Conservation (phyloP, 2,888 invertebrate species). For the Athrips mouffetella region DNA sequence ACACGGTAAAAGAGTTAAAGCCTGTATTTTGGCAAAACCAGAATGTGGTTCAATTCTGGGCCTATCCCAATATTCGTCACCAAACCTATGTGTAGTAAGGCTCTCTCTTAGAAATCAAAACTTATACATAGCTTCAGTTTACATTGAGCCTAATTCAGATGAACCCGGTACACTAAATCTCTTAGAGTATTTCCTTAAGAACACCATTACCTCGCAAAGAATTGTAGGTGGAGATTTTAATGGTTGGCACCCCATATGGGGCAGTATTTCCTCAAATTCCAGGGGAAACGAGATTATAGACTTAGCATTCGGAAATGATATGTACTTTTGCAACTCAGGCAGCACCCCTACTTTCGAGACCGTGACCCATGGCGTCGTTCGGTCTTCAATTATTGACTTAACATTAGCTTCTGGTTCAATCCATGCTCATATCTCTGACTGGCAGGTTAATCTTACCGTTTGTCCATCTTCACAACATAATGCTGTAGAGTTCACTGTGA, state of each 20-base stretch:
- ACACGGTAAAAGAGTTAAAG: not conserved
- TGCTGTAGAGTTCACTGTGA: too few species aligned
- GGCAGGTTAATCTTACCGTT: constrained; percentile 15
- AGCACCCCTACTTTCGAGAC: constrained; percentile 22
- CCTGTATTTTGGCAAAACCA: constrained; percentile 9
- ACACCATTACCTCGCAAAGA: constrained; percentile 4
- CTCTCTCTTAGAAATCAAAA: not conserved
- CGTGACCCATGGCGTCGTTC: too few species aligned
- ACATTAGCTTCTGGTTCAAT: constrained; percentile 4
- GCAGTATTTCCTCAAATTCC: constrained; percentile 4
- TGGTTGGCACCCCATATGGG: constrained; percentile 20
- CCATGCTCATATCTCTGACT: not conserved
- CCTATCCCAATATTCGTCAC: constrained; percentile 12
- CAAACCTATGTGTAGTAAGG: constrained; percentile 15
- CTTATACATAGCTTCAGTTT: constrained; percentile 17
- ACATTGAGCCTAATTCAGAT: constrained; percentile 18
- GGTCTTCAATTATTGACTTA: constrained; percentile 19
- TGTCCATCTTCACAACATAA: constrained; percentile 22
- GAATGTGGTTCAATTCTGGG: not conserved
- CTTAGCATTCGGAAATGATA: constrained; percentile 3
- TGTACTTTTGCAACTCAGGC: constrained; percentile 18
- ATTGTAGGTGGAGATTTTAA: too few species aligned
- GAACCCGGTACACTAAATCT: constrained; percentile 2
- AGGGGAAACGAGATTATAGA: constrained; percentile 12
- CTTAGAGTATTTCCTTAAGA: constrained; percentile 9